Percentiles rank a stretch among this genome's conserved stretches.
Conservation (phyloP, 2,113 vertebrate species). For the Ptyas mucosa region DNA sequence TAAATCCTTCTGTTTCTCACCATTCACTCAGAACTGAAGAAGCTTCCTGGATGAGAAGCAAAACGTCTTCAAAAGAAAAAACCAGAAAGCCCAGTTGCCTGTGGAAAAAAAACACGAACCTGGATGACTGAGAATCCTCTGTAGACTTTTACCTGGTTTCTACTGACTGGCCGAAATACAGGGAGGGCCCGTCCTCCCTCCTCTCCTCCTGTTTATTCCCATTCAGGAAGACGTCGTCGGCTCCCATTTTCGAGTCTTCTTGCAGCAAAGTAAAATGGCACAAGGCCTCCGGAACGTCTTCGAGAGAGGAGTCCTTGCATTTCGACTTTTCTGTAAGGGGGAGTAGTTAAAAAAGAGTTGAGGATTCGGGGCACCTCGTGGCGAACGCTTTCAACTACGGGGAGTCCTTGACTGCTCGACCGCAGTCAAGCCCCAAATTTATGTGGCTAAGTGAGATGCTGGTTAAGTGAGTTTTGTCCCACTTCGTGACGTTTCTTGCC, state of each 20-base stretch:
- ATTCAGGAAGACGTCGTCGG: conserved; percentile 66
- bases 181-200: conserved; percentile 58
- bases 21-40: too few relatives aligned
- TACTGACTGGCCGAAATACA: conserved; percentile 56
- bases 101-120: too few relatives aligned
- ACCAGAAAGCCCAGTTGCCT: too few relatives aligned
- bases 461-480: too few relatives aligned
- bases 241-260: conserved; percentile 16
- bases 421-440: too few relatives aligned
- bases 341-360: conserved; percentile 10
- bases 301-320: conserved; percentile 27
- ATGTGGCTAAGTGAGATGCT: too few relatives aligned
- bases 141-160: conserved; percentile 60
- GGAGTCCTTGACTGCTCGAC: too few relatives aligned
- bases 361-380: not conserved
- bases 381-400: not conserved
- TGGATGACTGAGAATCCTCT: too few relatives aligned
- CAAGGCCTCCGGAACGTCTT: conserved; percentile 8
- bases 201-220: conserved; percentile 63
- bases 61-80: too few relatives aligned
- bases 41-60: too few relatives aligned
- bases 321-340: conserved; percentile 51
- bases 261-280: conserved; percentile 14
- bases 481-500: too few relatives aligned
- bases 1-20: too few relatives aligned